Percentiles rank a stretch among this genome's conserved stretches.
phyloP scores from a whole-genome alignment of 2,888 invertebrate species.

The Microdon myrmicae region DNA sequence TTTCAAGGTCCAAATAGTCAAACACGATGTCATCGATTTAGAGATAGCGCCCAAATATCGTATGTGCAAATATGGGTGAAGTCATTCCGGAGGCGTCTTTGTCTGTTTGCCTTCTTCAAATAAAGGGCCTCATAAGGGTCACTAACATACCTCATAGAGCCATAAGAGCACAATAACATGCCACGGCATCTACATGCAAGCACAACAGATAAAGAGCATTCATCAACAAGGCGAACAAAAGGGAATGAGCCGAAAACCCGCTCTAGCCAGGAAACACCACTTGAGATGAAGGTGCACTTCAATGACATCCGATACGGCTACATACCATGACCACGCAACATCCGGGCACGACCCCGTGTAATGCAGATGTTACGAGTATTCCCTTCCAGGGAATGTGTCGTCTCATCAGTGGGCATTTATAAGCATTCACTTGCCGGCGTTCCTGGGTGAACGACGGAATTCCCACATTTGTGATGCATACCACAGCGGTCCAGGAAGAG shows the following conservation, averaged over 20 bases:
- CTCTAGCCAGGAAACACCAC: constrained; percentile 35
- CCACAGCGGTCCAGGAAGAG: constrained; percentile 38
- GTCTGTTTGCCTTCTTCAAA: constrained; percentile 2
- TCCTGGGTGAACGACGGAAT: constrained; percentile 30
- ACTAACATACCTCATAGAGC: background rate
- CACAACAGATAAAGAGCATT: background rate
- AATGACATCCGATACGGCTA: constrained; percentile 15
- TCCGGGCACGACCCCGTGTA: constrained; percentile 36
- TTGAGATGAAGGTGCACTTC: constrained; percentile 31
- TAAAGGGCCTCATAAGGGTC: constrained; percentile 3
- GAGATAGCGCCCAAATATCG: constrained; percentile 21
- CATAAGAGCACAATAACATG: background rate
- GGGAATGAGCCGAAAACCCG: no score
- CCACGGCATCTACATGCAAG: constrained; percentile 10
- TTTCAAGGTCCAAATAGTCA: constrained; percentile 41
- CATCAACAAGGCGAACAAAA: background rate
- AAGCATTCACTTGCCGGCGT: constrained; percentile 15
- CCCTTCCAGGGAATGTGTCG: background rate
- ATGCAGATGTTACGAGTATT: background rate
- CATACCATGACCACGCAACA: constrained; percentile 31
- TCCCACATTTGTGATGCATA: constrained; percentile 44
- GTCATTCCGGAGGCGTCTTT: background rate
- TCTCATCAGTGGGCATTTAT: constrained; percentile 35
- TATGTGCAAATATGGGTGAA: background rate
- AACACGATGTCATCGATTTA: constrained; percentile 49